Conservation (phyloP, 2,888 invertebrate species). For the Gasteruption jaculator region DNA sequence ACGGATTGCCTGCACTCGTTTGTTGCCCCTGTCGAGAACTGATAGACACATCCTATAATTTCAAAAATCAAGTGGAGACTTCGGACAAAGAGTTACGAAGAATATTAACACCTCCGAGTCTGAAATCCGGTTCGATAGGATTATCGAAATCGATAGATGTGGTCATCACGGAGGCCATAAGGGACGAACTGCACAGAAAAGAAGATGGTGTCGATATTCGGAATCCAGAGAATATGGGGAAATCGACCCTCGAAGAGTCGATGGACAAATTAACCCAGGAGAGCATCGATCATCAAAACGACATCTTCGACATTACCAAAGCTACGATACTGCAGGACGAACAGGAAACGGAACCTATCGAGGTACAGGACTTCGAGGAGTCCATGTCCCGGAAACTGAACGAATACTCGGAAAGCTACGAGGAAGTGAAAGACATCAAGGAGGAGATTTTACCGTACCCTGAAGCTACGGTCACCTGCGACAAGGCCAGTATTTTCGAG, state of each 20-base stretch:
- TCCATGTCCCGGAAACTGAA: too few relatives aligned
- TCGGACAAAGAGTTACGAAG: slow-evolving; percentile 38
- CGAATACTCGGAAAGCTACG: too few relatives aligned
- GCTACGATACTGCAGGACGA: too few relatives aligned
- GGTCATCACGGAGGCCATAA: slow-evolving; percentile 24
- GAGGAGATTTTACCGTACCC: too few relatives aligned
- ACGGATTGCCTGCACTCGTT: slow-evolving; percentile 38
- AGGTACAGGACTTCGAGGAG: too few relatives aligned
- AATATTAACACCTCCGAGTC: slow-evolving; percentile 16
- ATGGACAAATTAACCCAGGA: background rate
- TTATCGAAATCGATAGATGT: slow-evolving; percentile 20
- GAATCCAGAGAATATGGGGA: background rate
- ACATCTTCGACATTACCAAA: too few relatives aligned
- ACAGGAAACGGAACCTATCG: background rate
- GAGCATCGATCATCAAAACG: too few relatives aligned
- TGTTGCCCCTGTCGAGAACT: slow-evolving; percentile 37
- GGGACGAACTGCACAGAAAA: slow-evolving; percentile 15
- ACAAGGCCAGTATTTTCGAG: too few relatives aligned
- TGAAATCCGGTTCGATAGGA: too few relatives aligned
- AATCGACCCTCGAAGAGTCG: background rate
- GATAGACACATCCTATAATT: slow-evolving; percentile 37
- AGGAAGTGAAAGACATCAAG: too few relatives aligned
- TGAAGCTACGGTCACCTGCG: too few relatives aligned
- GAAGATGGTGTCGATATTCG: background rate
- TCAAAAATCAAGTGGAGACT: slow-evolving; percentile 40